Conservation (phyloP, 2,888 invertebrate genomes). For the Calephelis perditalis region DNA sequence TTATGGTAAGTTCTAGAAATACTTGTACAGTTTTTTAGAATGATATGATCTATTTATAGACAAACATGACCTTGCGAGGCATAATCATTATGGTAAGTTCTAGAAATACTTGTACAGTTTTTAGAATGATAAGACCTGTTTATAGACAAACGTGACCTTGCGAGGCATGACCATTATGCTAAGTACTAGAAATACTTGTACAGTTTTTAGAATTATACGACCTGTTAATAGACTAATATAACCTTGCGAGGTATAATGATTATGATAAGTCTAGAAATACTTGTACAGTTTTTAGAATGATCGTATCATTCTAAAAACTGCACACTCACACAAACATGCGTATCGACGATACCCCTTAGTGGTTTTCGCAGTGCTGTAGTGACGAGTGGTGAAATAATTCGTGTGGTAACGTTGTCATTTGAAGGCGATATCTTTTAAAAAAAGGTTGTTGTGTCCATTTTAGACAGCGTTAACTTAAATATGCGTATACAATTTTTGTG, state of each 20-base stretch:
- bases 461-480: too few relatives aligned
- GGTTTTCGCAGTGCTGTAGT: too few relatives aligned
- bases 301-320: too few relatives aligned
- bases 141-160: conserved; percentile 95
- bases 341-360: too few relatives aligned
- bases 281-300: too few relatives aligned
- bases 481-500: too few relatives aligned
- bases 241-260: conserved; percentile 96
- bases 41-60: conserved; percentile 94
- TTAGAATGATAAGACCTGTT: conserved; percentile 85
- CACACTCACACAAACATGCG: too few relatives aligned
- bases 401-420: too few relatives aligned
- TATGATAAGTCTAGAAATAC: conserved; percentile 83
- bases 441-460: too few relatives aligned
- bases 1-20: conserved; percentile 83
- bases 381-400: too few relatives aligned
- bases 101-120: conserved; percentile 46
- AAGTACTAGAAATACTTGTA: conserved; percentile 34
- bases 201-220: conserved; percentile 76
- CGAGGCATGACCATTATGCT: conserved; percentile 97
- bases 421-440: too few relatives aligned
- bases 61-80: conserved; percentile 94
- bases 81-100: conserved; percentile 94
- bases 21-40: too few relatives aligned
- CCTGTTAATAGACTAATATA: conserved; percentile 95